Evolutionary conservation across 1,140 invertebrate genomes (phyloP).

Genomic region (Rhizoglyphus robini): DNA sequence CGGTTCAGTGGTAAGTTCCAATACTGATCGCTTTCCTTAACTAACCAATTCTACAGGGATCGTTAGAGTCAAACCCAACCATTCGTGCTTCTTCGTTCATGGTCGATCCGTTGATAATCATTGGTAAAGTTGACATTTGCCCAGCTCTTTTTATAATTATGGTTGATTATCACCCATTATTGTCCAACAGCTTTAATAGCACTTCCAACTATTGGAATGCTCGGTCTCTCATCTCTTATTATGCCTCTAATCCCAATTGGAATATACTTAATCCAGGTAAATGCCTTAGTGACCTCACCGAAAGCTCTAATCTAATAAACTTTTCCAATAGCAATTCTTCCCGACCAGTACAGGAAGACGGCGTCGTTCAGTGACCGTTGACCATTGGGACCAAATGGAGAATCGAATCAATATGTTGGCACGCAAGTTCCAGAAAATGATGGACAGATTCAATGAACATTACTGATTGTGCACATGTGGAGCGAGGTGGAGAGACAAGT

Average conservation of each 20-base stretch:
- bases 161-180: conserved; percentile 1
- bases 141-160: not conserved
- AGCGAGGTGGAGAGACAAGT: not conserved
- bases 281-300: not conserved
- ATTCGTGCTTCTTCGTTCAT: conserved; percentile 14
- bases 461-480: too few relatives aligned
- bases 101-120: conserved; percentile 20
- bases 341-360: conserved; percentile 3
- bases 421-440: not conserved
- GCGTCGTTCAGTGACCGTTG: not conserved
- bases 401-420: not conserved
- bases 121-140: too few relatives aligned
- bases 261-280: conserved; percentile 21
- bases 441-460: not conserved
- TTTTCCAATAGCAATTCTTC: conserved; percentile 9
- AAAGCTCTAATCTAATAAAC: not conserved
- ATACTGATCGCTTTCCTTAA: not conserved
- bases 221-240: conserved; percentile 19
- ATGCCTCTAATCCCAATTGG: conserved; percentile 22
- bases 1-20: not conserved
- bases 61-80: conserved; percentile 1
- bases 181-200: conserved; percentile 16
- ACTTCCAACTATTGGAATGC: conserved; percentile 14
- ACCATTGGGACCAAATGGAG: not conserved
- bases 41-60: too few relatives aligned